Base-by-base conservation (phyloP, 1,140 invertebrate genomes). In the Drosophila insularis region DNA sequence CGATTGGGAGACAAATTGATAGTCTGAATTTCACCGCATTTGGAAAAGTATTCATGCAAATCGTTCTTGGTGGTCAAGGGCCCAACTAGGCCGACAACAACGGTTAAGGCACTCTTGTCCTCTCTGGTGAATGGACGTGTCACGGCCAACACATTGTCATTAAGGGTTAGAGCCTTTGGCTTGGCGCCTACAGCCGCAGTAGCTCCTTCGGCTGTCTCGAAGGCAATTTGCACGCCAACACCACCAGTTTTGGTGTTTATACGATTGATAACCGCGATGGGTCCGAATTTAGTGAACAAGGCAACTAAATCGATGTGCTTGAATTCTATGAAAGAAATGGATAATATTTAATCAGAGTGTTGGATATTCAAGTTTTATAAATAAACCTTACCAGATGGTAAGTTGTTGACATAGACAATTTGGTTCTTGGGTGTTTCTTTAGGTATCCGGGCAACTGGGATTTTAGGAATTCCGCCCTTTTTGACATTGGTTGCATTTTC, bases 271-370 rank as follows among this genome's bases (percentile, higher is more conserved):
- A 68, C 13, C 4, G 53, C 1, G 23, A 91, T 67, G 0, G 62
- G 55, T 2, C 89, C 89, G 32, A 79, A 91, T 64, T 91, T 90
- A 17, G 75, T 31, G 23, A 91, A 85, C 3, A 79, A 2, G 6
- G 67, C 80, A 23, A 90, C 46, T 8, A 90, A 0, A 1, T 91
- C 85, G 0, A 63, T 27, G 53, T 79, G 68, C 17, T 73, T 78
- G 37, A 58, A 81, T 2, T 62, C 89, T 91, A 56, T 0, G 61
- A 27, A 53, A 13, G 21, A 37, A 7, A 53, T 8, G 1, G 14
- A 7, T n/a, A 11, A n/a, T 37, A 35, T 40, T 32, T 8, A n/a
- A 17, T 19, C 8, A 6, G 40, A 50, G 17, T 50, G 19, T 11
- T 11, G 14, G 5, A 10, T 2, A 37, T 1, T 3, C 14, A 5